A percentile compares a stretch with the other conserved stretches of the same genome.
phyloP scores from a whole-genome alignment of 2,888 invertebrate species.

The Periphyllus acericola region DNA sequence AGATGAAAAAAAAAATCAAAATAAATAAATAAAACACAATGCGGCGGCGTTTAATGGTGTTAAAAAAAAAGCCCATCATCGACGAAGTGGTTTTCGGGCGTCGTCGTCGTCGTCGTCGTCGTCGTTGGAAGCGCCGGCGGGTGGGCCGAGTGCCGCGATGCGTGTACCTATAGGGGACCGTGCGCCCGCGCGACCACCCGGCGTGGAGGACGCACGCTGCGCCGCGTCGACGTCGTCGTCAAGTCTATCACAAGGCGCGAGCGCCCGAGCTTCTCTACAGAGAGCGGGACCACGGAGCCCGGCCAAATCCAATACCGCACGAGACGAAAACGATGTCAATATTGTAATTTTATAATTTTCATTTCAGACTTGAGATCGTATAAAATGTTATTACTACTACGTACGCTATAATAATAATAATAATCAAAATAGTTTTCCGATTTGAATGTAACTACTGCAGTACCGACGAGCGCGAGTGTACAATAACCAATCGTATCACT shows the following conservation, averaged over 20 bases:
- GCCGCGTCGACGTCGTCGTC: constrained; percentile 36
- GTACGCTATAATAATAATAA: no score
- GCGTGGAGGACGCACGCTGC: constrained; percentile 48
- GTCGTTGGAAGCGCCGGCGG: constrained; percentile 40
- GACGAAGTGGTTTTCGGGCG: constrained; percentile 22
- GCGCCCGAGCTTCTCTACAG: not conserved
- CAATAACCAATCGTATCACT: no score
- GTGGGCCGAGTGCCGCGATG: constrained; percentile 20
- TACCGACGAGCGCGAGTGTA: no score
- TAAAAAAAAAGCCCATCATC: constrained; percentile 39
- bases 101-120: not conserved
- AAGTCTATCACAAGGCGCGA: constrained; percentile 8
- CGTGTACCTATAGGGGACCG: not conserved
- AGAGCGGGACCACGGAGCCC: not conserved
- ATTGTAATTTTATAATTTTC: no score
- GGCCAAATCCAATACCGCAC: not conserved
- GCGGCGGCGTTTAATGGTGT: constrained; percentile 47
- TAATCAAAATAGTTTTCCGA: no score
- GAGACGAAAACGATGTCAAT: not conserved
- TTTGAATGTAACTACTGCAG: no score
- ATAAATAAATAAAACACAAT: constrained; percentile 16
- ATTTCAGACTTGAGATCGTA: no score
- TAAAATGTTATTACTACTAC: no score
- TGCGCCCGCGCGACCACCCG: constrained; percentile 53
- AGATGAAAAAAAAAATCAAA: not conserved